A percentile compares a stretch with the other conserved stretches of the same genome.
These are phyloP conservation scores for Gymnothorax reevesii DNA, from an alignment of 2,797 vertebrate genomes.

Conservation along the genomic window DNA sequence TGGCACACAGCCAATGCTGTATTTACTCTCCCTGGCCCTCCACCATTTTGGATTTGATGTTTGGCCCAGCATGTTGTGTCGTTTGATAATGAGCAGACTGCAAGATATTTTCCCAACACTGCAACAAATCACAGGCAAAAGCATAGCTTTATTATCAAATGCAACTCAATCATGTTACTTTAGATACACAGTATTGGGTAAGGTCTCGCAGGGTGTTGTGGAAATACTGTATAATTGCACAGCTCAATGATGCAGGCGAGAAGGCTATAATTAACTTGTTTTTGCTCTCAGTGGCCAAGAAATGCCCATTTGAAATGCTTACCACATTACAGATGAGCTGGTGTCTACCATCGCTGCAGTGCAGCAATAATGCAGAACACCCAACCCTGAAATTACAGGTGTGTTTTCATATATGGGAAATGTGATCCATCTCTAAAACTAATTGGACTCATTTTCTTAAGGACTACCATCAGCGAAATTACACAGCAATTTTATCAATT, in stretches of 20 bases:
- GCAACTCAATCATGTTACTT: background rate
- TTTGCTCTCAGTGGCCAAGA: background rate
- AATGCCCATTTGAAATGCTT: background rate
- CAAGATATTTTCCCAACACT: background rate
- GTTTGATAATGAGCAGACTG: background rate
- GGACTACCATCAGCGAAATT: background rate
- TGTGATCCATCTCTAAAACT: background rate
- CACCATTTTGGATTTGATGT: background rate
- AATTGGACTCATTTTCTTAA: background rate
- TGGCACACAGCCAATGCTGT: background rate
- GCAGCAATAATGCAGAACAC: background rate
- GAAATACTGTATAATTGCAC: background rate
- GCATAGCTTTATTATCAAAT: conserved; percentile 9
- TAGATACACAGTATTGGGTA: background rate
- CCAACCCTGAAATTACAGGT: conserved; percentile 7
- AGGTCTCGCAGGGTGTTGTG: background rate
- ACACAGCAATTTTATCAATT: background rate
- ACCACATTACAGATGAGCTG: background rate
- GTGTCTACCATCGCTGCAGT: background rate
- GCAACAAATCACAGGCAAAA: background rate
- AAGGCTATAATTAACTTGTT: background rate
- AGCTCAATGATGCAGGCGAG: background rate
- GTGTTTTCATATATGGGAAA: background rate
- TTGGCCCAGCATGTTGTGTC: background rate
- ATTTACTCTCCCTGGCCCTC: conserved; percentile 5